phyloP scores from a whole-genome alignment of 1,140 invertebrate species.

The Drosophila nebulosa region DNA sequence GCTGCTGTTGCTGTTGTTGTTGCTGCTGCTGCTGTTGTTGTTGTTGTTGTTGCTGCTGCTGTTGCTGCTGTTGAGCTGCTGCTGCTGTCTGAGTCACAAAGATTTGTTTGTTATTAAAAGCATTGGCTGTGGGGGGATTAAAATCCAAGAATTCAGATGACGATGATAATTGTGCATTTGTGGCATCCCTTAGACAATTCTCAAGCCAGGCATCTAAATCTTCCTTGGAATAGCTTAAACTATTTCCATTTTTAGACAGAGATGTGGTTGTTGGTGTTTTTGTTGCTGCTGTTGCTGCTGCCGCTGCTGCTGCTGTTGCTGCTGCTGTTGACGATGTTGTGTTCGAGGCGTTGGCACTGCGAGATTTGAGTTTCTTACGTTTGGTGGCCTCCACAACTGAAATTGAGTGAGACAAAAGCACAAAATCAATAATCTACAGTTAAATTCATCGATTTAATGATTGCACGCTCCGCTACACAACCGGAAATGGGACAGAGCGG shows the following conservation, averaged over 20 bases:
- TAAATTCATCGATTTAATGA: not conserved
- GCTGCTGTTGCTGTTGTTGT: conserved; percentile 45
- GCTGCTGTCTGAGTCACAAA: conserved; percentile 38
- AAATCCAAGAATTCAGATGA: conserved; percentile 79
- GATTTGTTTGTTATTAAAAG: conserved; percentile 27
- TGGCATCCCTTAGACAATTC: conserved; percentile 73
- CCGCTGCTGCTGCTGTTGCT: not conserved
- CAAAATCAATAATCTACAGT: not conserved
- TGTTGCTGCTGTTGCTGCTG: not conserved
- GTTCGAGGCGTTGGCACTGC: conserved; percentile 37
- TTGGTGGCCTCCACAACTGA: conserved; percentile 56
- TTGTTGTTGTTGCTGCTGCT: conserved; percentile 33
- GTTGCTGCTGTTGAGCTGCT: conserved; percentile 45
- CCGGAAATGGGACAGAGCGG: not conserved
- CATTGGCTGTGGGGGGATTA: conserved; percentile 48
- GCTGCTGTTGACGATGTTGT: conserved; percentile 8
- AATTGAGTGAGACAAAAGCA: not conserved
- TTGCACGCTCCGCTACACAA: not conserved
- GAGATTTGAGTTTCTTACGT: conserved; percentile 75
- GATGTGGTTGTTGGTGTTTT: conserved; percentile 13
- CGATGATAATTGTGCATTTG: conserved; percentile 71
- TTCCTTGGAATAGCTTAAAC: conserved; percentile 65
- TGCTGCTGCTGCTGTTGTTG: conserved; percentile 36
- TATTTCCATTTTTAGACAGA: conserved; percentile 10
- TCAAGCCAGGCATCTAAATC: conserved; percentile 78